phyloP scores from a whole-genome alignment of 2,888 invertebrate species.

The Encarsia formosa region DNA sequence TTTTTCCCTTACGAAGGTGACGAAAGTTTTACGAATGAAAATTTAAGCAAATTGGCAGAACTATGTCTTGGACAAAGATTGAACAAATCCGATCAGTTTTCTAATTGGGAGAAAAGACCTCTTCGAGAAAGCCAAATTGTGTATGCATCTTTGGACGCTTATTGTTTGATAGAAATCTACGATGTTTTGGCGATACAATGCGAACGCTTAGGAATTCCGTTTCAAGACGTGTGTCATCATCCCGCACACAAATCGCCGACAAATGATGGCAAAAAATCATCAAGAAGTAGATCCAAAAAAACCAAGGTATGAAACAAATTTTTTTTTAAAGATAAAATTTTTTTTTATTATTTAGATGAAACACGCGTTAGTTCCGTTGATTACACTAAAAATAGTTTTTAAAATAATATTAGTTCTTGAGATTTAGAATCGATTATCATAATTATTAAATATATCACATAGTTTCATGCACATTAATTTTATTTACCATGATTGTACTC shows the following conservation, averaged over 20 bases:
- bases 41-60: conserved; percentile 71
- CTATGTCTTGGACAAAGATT: conserved; percentile 72
- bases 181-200: conserved; percentile 58
- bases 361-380: too few relatives aligned
- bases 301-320: conserved; percentile 1
- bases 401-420: too few relatives aligned
- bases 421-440: too few relatives aligned
- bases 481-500: too few relatives aligned
- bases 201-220: conserved; percentile 56
- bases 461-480: too few relatives aligned
- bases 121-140: conserved; percentile 70
- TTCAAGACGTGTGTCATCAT: conserved; percentile 60
- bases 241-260: neutral
- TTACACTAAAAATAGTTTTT: too few relatives aligned
- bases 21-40: conserved; percentile 58
- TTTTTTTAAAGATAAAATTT: too few relatives aligned
- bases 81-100: conserved; percentile 86
- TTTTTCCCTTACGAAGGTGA: conserved; percentile 57
- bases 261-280: neutral
- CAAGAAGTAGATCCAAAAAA: neutral
- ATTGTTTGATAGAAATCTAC: conserved; percentile 78
- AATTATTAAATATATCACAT: too few relatives aligned
- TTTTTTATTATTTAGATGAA: too few relatives aligned
- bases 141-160: conserved; percentile 87
- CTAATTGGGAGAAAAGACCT: conserved; percentile 86